Evolutionary conservation across 2,888 invertebrate genomes (phyloP), one percentile per base, ranked within the genome.

Genomic region (Melanargia galathea): DNA sequence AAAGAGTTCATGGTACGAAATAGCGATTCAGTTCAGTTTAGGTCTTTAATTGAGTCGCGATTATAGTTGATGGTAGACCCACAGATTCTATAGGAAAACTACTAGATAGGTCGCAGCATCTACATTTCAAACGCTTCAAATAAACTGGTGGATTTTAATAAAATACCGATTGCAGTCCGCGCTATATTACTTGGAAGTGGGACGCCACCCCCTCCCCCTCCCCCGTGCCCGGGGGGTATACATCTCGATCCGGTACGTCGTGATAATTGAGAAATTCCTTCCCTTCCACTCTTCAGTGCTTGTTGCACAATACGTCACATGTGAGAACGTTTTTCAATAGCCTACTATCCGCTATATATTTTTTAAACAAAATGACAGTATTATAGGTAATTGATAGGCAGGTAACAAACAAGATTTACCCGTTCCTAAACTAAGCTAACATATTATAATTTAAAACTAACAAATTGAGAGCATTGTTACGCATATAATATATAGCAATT

Each of bases 131-230:
- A 60, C 33, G 55, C 58, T 48, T 49, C 58, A 56, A 49, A 60
- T 63, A 60, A 66, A 63, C 63, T 66, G 60, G 63, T 60, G 60
- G 65, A 68, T 70, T 69, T 67, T 69, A 72, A 72, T 68, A 68
- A 68, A 63, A 64, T 72, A 72, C 62, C 60, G 62, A 67, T 68
- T 66, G 64, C 65, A 65, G 67, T 65, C 65, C 60, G 65, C 40
- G 66, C 78, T 80, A 77, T 78, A 83, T 79, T 76, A 75, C 76
- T 70, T 63, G 66, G 80, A 85, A 83, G 80, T 86, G 78, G 86
- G 86, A 83, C 85, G 64, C 71, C 68, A 58, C 70, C 75, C 75
- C 65, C 24, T 2, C 69, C 70, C 70, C 75, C 65, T 3, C 35
- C 69, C 69, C 70, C n/a, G n/a, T 71, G 51, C 46, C 57, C 63